Evolutionary conservation across 2,113 vertebrate species (phyloP).

Genomic region (Rhinoderma darwinii): DNA sequence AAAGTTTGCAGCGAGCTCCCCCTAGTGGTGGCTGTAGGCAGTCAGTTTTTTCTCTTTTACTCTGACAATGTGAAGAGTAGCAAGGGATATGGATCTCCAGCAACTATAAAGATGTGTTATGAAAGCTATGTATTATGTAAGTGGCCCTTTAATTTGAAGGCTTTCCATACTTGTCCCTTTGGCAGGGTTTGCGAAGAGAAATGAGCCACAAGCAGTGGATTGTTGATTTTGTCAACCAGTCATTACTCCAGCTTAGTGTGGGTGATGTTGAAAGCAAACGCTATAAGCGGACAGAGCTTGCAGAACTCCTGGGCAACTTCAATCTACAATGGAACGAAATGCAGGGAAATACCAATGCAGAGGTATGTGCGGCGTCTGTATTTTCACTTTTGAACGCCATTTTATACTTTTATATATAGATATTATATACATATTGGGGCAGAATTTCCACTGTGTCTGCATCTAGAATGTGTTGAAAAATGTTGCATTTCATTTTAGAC

Average conservation of each 20-base stretch:
- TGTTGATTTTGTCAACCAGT: slow-evolving; percentile 85
- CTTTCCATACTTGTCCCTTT: neutral
- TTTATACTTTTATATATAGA: neutral
- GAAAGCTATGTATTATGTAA: neutral
- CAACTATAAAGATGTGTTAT: too few species aligned
- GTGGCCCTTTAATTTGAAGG: neutral
- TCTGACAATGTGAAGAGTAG: neutral
- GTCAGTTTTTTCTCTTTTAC: neutral
- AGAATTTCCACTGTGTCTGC: too few species aligned
- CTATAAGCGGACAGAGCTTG: slow-evolving; percentile 79
- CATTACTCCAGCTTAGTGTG: slow-evolving; percentile 76
- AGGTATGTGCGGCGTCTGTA: slow-evolving; percentile 70
- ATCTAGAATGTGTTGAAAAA: too few species aligned
- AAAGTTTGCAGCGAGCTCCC: neutral
- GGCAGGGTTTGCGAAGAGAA: slow-evolving; percentile 79
- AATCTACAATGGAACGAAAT: slow-evolving; percentile 80
- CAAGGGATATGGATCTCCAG: too few species aligned
- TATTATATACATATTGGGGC: neutral
- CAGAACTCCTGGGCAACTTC: slow-evolving; percentile 83
- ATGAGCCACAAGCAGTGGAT: slow-evolving; percentile 80
- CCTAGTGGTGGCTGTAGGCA: neutral
- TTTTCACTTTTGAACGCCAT: neutral
- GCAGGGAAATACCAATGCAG: slow-evolving; percentile 72
- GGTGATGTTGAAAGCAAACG: slow-evolving; percentile 76
- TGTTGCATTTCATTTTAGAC: too few species aligned